phyloP scores from a whole-genome alignment of 2,888 invertebrate genomes.

The Carpatolechia fugitivella region DNA sequence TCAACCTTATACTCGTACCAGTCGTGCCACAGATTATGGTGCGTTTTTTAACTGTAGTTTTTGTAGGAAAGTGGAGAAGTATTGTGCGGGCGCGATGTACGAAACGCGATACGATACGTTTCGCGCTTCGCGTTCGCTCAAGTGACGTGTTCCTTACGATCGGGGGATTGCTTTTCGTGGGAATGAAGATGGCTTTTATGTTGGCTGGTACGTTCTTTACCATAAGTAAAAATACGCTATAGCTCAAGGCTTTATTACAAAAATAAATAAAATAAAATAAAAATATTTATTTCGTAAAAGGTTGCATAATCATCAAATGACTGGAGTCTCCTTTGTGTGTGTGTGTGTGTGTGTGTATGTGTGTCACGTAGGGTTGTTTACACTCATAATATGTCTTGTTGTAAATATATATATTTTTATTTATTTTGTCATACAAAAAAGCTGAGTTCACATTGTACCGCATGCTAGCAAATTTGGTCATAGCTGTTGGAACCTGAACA shows the following conservation, averaged over 20 bases:
- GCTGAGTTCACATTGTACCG: too few relatives aligned
- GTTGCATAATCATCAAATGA: too few relatives aligned
- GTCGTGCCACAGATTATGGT: constrained; percentile 30
- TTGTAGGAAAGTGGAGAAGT: background rate
- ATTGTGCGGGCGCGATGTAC: constrained; percentile 27
- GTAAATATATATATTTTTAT: too few relatives aligned
- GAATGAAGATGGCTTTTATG: background rate
- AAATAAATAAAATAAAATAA: background rate
- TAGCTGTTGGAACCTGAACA: too few relatives aligned
- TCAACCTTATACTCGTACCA: constrained; percentile 74
- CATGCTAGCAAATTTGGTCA: too few relatives aligned
- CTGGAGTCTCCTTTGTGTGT: too few relatives aligned
- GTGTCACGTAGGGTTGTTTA: too few relatives aligned
- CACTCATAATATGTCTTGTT: too few relatives aligned
- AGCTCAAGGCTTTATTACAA: background rate
- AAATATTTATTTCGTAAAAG: too few relatives aligned
- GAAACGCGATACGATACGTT: constrained; percentile 57
- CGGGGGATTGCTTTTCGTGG: background rate
- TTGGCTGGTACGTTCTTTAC: background rate
- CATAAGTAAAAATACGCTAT: too few relatives aligned
- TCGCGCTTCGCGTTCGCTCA: constrained; percentile 59
- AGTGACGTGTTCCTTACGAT: constrained; percentile 13
- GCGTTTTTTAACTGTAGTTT: constrained; percentile 38
- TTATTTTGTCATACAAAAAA: too few relatives aligned
- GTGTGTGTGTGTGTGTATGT: too few relatives aligned